A percentile compares a stretch with the other conserved stretches of the same genome.
Evolutionary conservation across 1,140 invertebrate genomes (phyloP).

Genomic region (Pentalonia nigronervosa): DNA sequence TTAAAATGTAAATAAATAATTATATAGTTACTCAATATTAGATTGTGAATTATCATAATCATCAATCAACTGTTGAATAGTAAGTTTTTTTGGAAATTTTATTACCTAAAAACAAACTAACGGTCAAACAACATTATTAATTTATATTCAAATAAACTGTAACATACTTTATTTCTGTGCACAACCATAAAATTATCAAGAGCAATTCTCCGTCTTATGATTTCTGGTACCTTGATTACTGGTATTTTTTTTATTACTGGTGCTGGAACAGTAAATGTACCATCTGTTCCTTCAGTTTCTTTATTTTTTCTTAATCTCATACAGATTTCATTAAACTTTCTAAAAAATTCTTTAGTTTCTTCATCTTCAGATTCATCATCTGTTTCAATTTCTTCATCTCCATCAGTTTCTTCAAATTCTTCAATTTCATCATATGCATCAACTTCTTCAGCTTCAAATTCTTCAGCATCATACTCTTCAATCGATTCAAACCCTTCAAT

Average conservation of each 20-base stretch:
- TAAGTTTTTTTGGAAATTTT: neutral
- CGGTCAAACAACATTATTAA: neutral
- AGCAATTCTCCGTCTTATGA: constrained; percentile 18
- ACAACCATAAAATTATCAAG: neutral
- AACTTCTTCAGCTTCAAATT: no score
- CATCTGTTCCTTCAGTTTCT: neutral
- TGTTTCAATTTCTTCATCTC: neutral
- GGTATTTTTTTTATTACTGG: constrained; percentile 36
- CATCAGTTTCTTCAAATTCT: neutral
- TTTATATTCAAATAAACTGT: neutral
- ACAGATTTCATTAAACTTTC: neutral
- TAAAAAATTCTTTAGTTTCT: neutral
- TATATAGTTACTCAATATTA: neutral
- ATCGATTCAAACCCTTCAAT: neutral
- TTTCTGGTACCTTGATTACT: neutral
- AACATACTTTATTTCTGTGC: neutral
- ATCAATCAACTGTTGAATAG: neutral
- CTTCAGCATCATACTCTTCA: neutral
- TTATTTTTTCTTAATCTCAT: no score
- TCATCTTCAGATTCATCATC: neutral
- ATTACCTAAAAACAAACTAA: neutral
- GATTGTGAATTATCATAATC: neutral
- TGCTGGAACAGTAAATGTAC: constrained; percentile 7
- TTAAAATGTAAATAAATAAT: neutral
- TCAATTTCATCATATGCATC: neutral